Evolutionary conservation across 2,888 invertebrate genomes (phyloP).

Genomic region (Chaitophorus viminalis): DNA sequence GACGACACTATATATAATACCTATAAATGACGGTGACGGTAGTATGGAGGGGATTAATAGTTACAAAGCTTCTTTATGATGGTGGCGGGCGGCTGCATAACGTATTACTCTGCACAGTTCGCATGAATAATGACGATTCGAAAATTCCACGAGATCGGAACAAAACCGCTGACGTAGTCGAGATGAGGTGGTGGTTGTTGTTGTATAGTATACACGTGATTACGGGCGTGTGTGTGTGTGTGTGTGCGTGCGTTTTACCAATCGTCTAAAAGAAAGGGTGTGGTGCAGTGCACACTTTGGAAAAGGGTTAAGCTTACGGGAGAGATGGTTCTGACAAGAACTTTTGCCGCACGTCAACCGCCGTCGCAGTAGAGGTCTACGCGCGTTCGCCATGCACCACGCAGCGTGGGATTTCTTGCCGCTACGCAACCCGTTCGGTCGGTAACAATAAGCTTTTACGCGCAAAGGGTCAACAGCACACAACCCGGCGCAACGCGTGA

Average conservation of each 20-base stretch:
- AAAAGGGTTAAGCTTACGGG: background rate
- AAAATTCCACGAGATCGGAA: slow-evolving; percentile 19
- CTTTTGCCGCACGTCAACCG: slow-evolving; percentile 43
- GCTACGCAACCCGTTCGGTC: background rate
- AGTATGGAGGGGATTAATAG: slow-evolving; percentile 34
- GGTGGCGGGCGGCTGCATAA: background rate
- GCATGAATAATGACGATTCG: slow-evolving; percentile 49
- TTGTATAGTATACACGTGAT: background rate
- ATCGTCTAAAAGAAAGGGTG: too few relatives aligned
- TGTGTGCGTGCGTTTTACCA: background rate
- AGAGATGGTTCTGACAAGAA: slow-evolving; percentile 18
- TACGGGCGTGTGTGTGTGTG: background rate
- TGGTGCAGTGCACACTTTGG: background rate
- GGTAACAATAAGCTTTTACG: slow-evolving; percentile 49
- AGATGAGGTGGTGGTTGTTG: too few relatives aligned
- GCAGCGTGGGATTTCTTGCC: slow-evolving; percentile 41
- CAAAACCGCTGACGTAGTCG: background rate
- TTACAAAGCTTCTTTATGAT: slow-evolving; percentile 37
- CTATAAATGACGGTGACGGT: background rate
- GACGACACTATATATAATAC: background rate
- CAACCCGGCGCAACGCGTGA: background rate
- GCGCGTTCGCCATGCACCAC: background rate
- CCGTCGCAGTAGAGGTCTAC: background rate
- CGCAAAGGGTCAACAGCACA: slow-evolving; percentile 14
- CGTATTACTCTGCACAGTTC: slow-evolving; percentile 2